Evolutionary conservation across 2,888 invertebrate species (phyloP), one percentile per base, ranked within the genome.

Genomic region (Agrilus mali): DNA sequence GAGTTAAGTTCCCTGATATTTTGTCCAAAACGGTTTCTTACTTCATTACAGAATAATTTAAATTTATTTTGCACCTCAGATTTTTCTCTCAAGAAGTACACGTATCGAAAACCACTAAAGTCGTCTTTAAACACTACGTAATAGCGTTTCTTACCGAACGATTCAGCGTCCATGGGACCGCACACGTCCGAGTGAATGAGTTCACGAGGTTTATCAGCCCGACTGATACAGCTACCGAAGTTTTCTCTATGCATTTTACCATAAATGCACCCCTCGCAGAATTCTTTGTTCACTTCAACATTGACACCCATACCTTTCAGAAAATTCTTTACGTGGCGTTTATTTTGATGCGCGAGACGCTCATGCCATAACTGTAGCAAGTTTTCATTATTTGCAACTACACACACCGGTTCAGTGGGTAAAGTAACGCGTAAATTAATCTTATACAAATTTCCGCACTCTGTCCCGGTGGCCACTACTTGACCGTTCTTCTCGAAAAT

Each of bases 11-110:
- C 46, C 41, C 31, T 44, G 27, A 22, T 43, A 33, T 7, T 48
- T 33, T 33, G 7, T 36, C 32, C 43, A 33, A 17, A 17, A 4
- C 17, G 17, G 17, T 17, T 17, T 5, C 17, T 17, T 36, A 43
- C 45, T 38, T 48, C 41, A 17, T 35, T 38, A n/a, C 42, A 15
- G 27, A 43, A 43, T 10, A 14, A 32, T 33, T 46, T 32, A 16
- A 46, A 31, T n/a, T 38, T 33, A 12, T 40, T 22, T 14, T n/a
- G 17, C 20, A 47, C 44, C 38, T 47, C 41, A 14, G 33, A 13
- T 38, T 48, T 48, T 13, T 17, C 46, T 46, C 51, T 53, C n/a
- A 57, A 22, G 39, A 55, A 55, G 34, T 47, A 55, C 8, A 58
- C 54, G 8, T 45, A 33, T 10, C 54, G 45, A 41, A 45, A 55